Evolutionary conservation across 2,888 invertebrate species (phyloP), one percentile per base, ranked within the genome.

Genomic region (Pardosa pseudoannulata): DNA sequence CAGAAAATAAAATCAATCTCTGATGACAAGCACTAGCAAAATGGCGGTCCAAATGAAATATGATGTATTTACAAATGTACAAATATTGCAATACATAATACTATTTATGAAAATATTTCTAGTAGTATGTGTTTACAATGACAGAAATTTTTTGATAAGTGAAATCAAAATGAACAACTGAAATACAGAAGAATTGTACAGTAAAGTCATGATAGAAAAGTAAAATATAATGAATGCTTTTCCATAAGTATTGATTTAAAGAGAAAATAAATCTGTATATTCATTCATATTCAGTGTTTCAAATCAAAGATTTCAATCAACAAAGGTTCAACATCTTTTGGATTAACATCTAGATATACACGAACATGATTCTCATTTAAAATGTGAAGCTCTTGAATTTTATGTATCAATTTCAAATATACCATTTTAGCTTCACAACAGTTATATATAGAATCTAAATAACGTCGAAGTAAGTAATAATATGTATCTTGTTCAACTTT

Each of bases 241-340:
- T n/a, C n/a, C n/a, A n/a, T n/a, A n/a, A n/a, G n/a, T n/a, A n/a
- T n/a, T n/a, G n/a, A n/a, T n/a, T n/a, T n/a, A n/a, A n/a, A n/a
- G n/a, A n/a, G n/a, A n/a, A n/a, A n/a, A n/a, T n/a, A n/a, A 36
- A 11, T 36, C 6, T 36, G 36, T 7, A 11, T 5, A 7, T 7
- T 36, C 6, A 36, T 7, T 7, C 5, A 5, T 36, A 23, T 31
- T 87, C 46, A 88, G 74, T 88, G 94, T 91, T 97, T 97, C 88
- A 98, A 93, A 93, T 98, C 98, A 90, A 98, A 97, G 91, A 98
- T 97, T 93, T 98, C 98, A 91, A 98, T 95, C 67, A 98, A 93
- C 46, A 98, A 93, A 0, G 98, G 98, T 90, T 98, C 98, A 65
- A 98, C 96, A 91, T 95, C 94, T 86, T 95, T 94, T 36, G 98